Base-by-base conservation (phyloP, 2,888 invertebrate species). In the Athrips mouffetella region DNA sequence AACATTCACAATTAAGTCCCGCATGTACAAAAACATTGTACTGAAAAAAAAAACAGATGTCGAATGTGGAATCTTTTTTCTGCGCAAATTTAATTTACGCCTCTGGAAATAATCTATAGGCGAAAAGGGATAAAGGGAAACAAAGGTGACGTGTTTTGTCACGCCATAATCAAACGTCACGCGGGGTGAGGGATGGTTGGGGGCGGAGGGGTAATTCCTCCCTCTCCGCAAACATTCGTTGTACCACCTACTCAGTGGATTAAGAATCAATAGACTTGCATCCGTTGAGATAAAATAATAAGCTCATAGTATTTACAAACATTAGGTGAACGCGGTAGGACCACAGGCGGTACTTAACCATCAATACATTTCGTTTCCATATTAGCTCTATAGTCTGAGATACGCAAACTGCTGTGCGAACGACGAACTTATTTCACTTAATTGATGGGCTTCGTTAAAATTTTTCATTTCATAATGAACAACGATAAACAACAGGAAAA, bases 111-210 rank as follows among this genome's bases (percentile, higher is more conserved):
- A 59, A 60, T 60, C 53, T 52, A 48, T 53, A 54, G 50, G 53
- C 49, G 50, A 54, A 59, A 47, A 31, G 49, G 47, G 47, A 48
- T 48, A 27, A 50, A 47, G 59, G 59, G 63, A 65, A 62, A 65
- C 53, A 63, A 69, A 73, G 66, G 64, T 65, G 68, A 64, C 70
- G 69, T 76, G 73, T 78, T 71, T 70, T 73, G 78, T 78, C 78
- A 76, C 73, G 77, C 66, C 63, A 65, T 61, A 59, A 62, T 60
- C 64, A 62, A 67, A 64, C 60, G 63, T 63, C 67, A 70, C 65
- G 67, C 62, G 57, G 57, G 46, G 50, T 57, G 60, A 62, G 61
- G 58, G 56, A 53, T 45, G 15, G 45, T 53, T 44, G 48, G 16
- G 41, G 30, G 11, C 1, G 27, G 48, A 25, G 30, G 27, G 37